These are phyloP conservation scores for Microchirus variegatus DNA, from an alignment of 2,797 vertebrate genomes.

Conservation along the genomic window DNA sequence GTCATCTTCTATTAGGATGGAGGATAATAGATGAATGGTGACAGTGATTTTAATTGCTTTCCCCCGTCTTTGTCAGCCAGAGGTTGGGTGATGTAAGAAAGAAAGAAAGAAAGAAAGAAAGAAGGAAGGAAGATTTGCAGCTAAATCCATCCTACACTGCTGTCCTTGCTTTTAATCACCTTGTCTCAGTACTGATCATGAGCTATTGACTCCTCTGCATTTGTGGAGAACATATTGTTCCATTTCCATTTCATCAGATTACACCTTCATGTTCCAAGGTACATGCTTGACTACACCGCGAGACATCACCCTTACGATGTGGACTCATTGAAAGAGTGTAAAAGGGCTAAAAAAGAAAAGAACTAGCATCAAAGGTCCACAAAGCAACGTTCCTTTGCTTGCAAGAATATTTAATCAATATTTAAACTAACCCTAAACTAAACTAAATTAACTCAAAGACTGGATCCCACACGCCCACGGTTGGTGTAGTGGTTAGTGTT, in stretches of 20 bases:
- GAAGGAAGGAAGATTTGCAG: neutral
- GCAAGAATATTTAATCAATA: too few relatives aligned
- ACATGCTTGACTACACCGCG: too few relatives aligned
- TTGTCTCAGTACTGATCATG: constrained; percentile 4
- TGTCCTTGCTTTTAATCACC: constrained; percentile 9
- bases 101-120: constrained; percentile 14
- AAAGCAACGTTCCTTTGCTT: too few relatives aligned
- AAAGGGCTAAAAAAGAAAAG: too few relatives aligned
- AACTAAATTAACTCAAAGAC: too few relatives aligned
- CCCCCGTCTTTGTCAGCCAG: constrained; percentile 54
- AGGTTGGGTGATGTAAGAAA: constrained; percentile 31
- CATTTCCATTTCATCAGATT: neutral
- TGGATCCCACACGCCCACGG: too few relatives aligned
- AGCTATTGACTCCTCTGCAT: constrained; percentile 1
- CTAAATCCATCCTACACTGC: neutral
- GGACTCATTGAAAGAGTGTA: too few relatives aligned
- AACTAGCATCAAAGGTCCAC: too few relatives aligned
- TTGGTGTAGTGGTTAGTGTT: too few relatives aligned
- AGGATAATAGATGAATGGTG: constrained; percentile 71
- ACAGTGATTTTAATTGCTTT: constrained; percentile 75
- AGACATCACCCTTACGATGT: too few relatives aligned
- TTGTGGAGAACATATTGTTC: constrained; percentile 2
- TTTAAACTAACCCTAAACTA: too few relatives aligned
- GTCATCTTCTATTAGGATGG: constrained; percentile 74
- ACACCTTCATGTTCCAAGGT: neutral